Evolutionary conservation across 2,113 vertebrate species (phyloP).

Genomic region (Megaceryle maxima): DNA sequence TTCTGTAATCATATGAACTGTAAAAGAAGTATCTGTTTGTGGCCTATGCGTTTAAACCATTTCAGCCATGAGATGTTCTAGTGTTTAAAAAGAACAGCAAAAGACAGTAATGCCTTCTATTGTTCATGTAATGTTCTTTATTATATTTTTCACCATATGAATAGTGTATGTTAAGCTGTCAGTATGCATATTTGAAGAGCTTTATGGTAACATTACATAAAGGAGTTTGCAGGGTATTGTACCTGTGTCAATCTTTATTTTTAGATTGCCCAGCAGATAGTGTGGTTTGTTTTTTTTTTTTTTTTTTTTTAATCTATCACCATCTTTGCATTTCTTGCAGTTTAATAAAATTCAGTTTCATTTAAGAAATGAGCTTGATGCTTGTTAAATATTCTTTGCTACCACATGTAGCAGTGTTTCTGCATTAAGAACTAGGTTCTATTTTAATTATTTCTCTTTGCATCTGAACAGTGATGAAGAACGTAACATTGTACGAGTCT

Average conservation of each 20-base stretch:
- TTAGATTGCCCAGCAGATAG: neutral
- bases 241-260: neutral
- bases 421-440: neutral
- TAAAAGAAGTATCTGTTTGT: constrained; percentile 18
- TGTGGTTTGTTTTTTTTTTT: neutral
- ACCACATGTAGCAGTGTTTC: neutral
- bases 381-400: neutral
- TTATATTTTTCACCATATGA: neutral
- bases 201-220: neutral
- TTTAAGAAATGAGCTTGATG: neutral
- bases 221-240: neutral
- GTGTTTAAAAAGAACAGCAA: neutral
- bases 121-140: neutral
- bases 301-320: neutral
- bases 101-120: neutral
- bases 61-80: neutral
- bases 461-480: neutral
- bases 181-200: neutral
- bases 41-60: constrained; percentile 49
- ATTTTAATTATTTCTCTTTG: neutral
- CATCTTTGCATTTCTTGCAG: neutral
- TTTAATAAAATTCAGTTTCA: constrained; percentile 28
- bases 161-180: neutral
- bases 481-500: neutral
- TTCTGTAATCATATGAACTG: constrained; percentile 33